A percentile compares a stretch with the other conserved stretches of the same genome.
phyloP scores from a whole-genome alignment of 2,797 vertebrate species.

The Fringilla coelebs region DNA sequence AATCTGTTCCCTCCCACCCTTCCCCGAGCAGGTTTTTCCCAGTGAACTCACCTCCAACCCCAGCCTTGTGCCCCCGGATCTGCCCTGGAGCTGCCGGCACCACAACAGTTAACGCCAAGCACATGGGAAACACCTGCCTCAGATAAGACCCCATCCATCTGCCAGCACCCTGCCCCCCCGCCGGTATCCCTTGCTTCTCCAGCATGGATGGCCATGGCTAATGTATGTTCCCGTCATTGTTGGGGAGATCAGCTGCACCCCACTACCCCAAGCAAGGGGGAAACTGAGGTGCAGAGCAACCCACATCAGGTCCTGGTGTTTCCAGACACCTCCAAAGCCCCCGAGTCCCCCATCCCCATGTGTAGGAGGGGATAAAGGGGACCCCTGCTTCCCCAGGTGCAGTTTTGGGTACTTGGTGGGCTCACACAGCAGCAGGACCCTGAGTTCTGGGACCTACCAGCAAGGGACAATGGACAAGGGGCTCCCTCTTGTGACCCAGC shows the following conservation, averaged over 20 bases:
- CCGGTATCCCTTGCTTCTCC: neutral
- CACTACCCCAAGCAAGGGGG: neutral
- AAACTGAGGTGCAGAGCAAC: neutral
- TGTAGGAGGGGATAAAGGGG: neutral
- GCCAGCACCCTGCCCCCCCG: neutral
- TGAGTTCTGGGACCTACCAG: neutral
- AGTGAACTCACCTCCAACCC: neutral
- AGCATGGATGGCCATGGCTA: fast-evolving
- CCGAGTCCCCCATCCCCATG: fast-evolving
- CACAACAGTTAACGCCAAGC: neutral
- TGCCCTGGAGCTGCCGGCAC: slow-evolving; percentile 3
- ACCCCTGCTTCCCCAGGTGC: too few relatives aligned
- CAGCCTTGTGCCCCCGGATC: neutral
- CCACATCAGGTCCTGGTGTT: neutral
- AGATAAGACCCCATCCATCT: neutral
- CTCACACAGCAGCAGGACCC: neutral
- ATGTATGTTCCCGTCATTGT: fast-evolving
- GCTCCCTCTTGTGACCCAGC: slow-evolving; percentile 13
- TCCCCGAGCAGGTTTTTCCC: slow-evolving; percentile 27
- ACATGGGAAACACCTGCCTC: slow-evolving; percentile 27
- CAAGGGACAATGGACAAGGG: slow-evolving; percentile 23
- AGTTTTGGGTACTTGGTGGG: neutral
- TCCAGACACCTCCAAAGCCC: too few relatives aligned
- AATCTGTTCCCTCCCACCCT: slow-evolving; percentile 13
- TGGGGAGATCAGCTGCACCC: neutral